Evolutionary conservation across 2,113 vertebrate genomes (phyloP), one percentile per base, ranked within the genome.

Genomic region (Nothocercus nigrocapillus): DNA sequence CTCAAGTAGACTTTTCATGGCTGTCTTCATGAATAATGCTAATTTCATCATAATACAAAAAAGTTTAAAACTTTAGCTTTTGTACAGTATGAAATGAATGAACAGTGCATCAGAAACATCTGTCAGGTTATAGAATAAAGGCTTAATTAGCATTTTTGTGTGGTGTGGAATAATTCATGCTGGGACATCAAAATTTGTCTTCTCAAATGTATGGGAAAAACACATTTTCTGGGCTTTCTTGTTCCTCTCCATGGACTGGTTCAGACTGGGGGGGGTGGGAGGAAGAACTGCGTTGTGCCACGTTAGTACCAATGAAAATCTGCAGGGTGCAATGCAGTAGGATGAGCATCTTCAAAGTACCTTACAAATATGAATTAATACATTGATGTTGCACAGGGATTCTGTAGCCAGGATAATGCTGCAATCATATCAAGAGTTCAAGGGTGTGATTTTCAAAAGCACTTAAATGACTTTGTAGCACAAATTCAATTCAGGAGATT

Each of bases 111-210:
- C 85, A 94, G 88, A 96, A 96, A 95, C 96, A 97, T 96, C 96
- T 97, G 95, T 95, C 96, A 96, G 83, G 90, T 97, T 96, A 97
- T 62, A 93, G 95, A 97, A 96, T 92, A 96, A 96, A 97, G 92
- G 77, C 85, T 89, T 94, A 90, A 96, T 97, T 96, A 96, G 85
- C 96, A 96, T 96, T 94, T 97, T 94, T 96, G 83, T 96, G 66
- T 90, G 85, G 90, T 91, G 88, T 88, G 73, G 96, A 96, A 96
- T 96, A 96, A 97, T 96, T 97, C 93, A 85, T 96, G 93, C 93
- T 94, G 85, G 94, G 92, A 92, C 76, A 95, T 95, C 90, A 96
- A 91, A 93, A 95, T 94, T 91, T 93, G 44, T 45, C 90, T 72
- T 72, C 72, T 81, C 47, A 93, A 91, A 92, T 82, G 47, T 78